Base-by-base conservation (phyloP, 2,888 invertebrate genomes). In the Digitonthophagus gazella region DNA sequence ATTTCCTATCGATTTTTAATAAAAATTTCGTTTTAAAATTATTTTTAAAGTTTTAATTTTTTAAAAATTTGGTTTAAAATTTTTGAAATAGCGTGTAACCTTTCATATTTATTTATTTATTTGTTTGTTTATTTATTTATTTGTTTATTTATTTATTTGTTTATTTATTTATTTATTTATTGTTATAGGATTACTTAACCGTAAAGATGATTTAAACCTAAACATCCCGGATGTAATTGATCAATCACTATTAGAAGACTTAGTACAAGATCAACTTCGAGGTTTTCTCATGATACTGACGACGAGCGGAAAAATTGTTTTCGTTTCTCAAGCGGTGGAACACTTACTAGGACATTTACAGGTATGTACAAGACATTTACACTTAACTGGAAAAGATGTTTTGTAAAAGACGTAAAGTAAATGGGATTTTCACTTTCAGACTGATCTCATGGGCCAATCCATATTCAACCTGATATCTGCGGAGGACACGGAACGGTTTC, bases 261-360 rank as follows among this genome's bases (percentile, higher is more conserved):
- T 85, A 69, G 80, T 85, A 67, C 84, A 82, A 56, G 85, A 91
- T 73, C 85, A 91, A 70, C 83, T 91, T 77, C 92, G 91, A 74
- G 93, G 94, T 44, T 93, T 96, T 79, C 85, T 96, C 82, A 82
- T 96, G 71, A 90, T 94, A 15, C 84, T 94, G 28, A 92, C 94
- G 15, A 87, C 92, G 71, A 87, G 89, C 68, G 96, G 96, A 15
- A 91, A 93, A 81, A 91, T 97, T 76, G 89, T 96, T 72, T 91
- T 93, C 79, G 89, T 95, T 28, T 95, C 96, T 22, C 90, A 91
- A 66, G 92, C 92, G 75, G 88, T 96, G 20, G 94, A 95, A 81
- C 90, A 91, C 76, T 88, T 93, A 76, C 85, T 97, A 74, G 96
- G 96, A 69, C 93, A 96, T 83, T 89, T 92, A 76, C 91, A 92